Evolutionary conservation across 2,888 invertebrate species (phyloP).

Genomic region (Ceramica pisi): DNA sequence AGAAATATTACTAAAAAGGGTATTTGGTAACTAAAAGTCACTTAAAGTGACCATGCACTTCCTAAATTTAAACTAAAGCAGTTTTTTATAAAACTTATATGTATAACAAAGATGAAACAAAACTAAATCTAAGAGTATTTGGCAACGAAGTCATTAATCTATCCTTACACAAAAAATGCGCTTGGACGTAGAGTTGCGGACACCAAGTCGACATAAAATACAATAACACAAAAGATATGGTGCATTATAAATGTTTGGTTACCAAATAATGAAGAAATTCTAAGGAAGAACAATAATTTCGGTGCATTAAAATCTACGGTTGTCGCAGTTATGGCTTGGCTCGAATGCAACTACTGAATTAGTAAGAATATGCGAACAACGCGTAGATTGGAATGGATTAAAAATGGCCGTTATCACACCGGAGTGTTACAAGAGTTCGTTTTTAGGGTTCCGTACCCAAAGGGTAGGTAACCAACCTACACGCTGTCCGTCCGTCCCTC

Average conservation of each 20-base stretch:
- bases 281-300: constrained; percentile 28
- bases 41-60: too few species aligned
- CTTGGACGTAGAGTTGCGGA: not conserved
- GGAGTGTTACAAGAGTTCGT: constrained; percentile 11
- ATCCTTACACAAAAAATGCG: not conserved
- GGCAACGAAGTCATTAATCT: not conserved
- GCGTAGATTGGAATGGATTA: constrained; percentile 59
- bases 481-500: too few species aligned
- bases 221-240: not conserved
- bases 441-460: too few species aligned
- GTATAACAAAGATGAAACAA: too few species aligned
- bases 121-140: not conserved
- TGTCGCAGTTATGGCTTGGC: constrained; percentile 49
- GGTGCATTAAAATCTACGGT: constrained; percentile 39
- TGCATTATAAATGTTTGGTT: not conserved
- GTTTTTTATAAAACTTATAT: too few species aligned
- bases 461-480: too few species aligned
- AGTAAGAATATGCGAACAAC: constrained; percentile 42
- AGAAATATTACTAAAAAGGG: too few species aligned
- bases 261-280: constrained; percentile 26
- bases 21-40: too few species aligned
- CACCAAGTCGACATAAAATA: not conserved
- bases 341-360: constrained; percentile 56
- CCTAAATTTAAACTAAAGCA: too few species aligned
- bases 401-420: constrained; percentile 51